phyloP scores from a whole-genome alignment of 2,113 vertebrate genomes.

The Lethenteron camtschaticum region DNA sequence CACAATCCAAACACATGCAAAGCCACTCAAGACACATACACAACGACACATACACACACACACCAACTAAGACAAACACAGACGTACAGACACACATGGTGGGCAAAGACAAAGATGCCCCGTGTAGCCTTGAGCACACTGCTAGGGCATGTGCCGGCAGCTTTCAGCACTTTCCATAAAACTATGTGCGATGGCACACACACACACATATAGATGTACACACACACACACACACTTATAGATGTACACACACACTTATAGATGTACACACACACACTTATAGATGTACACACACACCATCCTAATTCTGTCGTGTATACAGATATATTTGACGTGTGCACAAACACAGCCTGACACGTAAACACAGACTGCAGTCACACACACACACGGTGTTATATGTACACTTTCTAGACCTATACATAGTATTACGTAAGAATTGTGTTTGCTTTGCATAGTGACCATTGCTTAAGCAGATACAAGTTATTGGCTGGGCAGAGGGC shows the following conservation, averaged over 20 bases:
- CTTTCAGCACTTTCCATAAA: no score
- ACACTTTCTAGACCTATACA: no score
- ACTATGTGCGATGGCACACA: background rate
- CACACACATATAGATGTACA: background rate
- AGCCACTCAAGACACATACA: constrained; percentile 1
- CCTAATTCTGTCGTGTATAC: background rate
- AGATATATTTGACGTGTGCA: background rate
- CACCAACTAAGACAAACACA: background rate
- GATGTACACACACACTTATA: background rate
- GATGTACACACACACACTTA: background rate
- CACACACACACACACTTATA: background rate
- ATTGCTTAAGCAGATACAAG: no score
- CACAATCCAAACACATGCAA: background rate
- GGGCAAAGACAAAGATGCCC: no score
- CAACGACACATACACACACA: background rate
- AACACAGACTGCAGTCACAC: no score
- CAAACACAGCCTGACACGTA: no score
- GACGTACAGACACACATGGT: background rate
- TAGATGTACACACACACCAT: background rate
- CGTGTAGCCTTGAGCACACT: no score
- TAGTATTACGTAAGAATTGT: no score
- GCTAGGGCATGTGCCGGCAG: no score
- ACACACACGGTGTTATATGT: no score
- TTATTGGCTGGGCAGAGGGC: no score
- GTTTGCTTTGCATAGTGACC: no score